phyloP scores from a whole-genome alignment of 2,888 invertebrate species.

The Glyphotaelius pellucidus region DNA sequence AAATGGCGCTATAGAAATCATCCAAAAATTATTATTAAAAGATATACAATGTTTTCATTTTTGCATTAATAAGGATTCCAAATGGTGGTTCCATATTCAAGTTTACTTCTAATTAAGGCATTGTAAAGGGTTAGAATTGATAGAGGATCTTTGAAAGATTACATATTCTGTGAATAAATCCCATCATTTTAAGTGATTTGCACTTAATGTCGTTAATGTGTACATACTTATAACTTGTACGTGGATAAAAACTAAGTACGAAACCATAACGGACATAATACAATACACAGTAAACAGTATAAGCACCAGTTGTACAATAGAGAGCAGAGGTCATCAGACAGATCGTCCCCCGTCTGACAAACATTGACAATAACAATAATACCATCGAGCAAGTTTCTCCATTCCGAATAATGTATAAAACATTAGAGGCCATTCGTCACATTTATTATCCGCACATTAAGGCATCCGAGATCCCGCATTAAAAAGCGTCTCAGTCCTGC shows the following conservation, averaged over 20 bases:
- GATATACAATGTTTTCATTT: too few relatives aligned
- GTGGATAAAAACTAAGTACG: background rate
- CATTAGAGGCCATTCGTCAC: slow-evolving; percentile 65
- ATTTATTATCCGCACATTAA: slow-evolving; percentile 66
- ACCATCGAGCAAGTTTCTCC: slow-evolving; percentile 63
- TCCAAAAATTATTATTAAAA: too few relatives aligned
- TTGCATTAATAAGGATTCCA: too few relatives aligned
- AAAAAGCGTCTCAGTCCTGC: slow-evolving; percentile 62
- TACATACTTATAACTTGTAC: background rate
- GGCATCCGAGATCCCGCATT: slow-evolving; percentile 65
- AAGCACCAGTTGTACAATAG: background rate
- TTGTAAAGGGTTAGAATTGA: too few relatives aligned
- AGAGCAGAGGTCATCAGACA: slow-evolving; percentile 9
- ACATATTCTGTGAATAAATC: too few relatives aligned
- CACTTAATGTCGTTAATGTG: too few relatives aligned
- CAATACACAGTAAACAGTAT: too few relatives aligned
- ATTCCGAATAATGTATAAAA: slow-evolving; percentile 64
- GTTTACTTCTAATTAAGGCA: too few relatives aligned
- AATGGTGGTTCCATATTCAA: too few relatives aligned
- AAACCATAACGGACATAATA: background rate
- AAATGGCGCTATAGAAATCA: too few relatives aligned
- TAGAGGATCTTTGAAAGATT: too few relatives aligned
- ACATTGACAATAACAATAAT: slow-evolving; percentile 63
- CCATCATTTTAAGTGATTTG: too few relatives aligned
- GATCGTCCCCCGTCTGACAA: slow-evolving; percentile 7